These are phyloP conservation scores for Meandrina meandrites DNA, from an alignment of 92 coral and sea anemone species.

Conservation along the genomic window DNA sequence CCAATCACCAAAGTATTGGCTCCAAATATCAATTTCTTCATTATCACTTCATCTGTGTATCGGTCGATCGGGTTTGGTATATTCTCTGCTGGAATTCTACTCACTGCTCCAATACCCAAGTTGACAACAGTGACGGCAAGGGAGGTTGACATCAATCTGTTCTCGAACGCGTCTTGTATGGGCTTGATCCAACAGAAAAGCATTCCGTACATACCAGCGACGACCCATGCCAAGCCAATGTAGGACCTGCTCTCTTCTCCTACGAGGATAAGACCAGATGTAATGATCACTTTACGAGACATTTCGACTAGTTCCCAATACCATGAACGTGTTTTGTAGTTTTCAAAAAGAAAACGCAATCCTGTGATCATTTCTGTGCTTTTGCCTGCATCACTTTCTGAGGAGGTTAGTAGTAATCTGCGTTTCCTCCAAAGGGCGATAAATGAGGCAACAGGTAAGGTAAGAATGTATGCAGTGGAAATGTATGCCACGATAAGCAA, in stretches of 20 bases:
- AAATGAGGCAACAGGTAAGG: background rate
- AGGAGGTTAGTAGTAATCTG: background rate
- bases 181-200: background rate
- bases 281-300: no score
- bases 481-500: no score
- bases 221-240: no score
- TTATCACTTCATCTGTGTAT: background rate
- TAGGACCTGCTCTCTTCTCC: no score
- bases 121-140: no score
- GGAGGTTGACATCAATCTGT: no score
- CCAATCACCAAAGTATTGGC: background rate
- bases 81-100: no score
- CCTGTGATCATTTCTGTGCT: background rate
- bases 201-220: background rate
- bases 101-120: no score
- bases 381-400: background rate
- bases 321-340: background rate
- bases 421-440: background rate
- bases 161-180: background rate
- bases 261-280: no score
- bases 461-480: no score
- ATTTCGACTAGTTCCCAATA: no score
- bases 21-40: background rate
- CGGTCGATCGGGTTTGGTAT: background rate
- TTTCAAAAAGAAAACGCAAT: background rate